Conservation (phyloP, 2,888 invertebrate genomes). For the Aquatica leii region DNA sequence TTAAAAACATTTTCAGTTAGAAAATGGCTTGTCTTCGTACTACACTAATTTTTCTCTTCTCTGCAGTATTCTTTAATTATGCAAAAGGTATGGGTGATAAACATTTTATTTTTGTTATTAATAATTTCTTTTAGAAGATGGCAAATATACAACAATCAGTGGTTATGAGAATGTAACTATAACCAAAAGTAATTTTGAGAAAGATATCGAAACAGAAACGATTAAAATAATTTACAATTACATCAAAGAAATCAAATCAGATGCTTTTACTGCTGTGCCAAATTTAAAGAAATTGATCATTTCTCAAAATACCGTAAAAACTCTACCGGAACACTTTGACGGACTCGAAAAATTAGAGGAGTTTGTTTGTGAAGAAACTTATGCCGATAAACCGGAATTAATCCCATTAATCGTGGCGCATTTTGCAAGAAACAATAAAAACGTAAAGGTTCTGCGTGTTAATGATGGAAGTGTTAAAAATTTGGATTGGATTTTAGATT, state of each 20-base stretch:
- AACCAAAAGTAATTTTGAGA: neutral
- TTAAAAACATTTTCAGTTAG: too few relatives aligned
- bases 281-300: conserved; percentile 3
- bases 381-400: neutral
- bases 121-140: too few relatives aligned
- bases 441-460: neutral
- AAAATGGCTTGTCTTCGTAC: too few relatives aligned
- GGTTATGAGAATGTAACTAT: neutral
- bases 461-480: neutral
- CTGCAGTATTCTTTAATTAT: too few relatives aligned
- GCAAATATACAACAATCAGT: neutral
- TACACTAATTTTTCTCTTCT: too few relatives aligned
- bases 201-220: neutral
- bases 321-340: neutral
- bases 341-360: neutral
- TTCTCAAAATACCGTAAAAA: neutral
- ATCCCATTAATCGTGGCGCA: neutral
- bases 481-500: neutral
- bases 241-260: neutral
- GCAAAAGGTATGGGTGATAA: too few relatives aligned
- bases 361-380: conserved; percentile 8
- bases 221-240: neutral
- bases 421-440: neutral
- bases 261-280: conserved; percentile 1
- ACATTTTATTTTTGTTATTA: too few relatives aligned